Percentiles rank a stretch among this genome's conserved stretches.
phyloP scores from a whole-genome alignment of 2,797 vertebrate genomes.

The Psittacula derbiana region DNA sequence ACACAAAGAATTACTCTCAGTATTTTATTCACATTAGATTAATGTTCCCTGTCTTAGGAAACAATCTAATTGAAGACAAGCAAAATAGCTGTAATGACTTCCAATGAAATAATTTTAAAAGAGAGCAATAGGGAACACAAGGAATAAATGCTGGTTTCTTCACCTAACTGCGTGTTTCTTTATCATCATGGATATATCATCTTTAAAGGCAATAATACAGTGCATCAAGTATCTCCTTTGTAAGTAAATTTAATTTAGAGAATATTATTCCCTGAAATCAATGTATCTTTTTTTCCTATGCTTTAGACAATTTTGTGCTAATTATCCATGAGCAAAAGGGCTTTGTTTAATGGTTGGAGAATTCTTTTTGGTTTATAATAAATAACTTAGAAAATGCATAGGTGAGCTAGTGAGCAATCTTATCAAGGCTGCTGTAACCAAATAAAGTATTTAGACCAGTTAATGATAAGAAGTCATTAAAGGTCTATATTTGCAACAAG shows the following conservation, averaged over 20 bases:
- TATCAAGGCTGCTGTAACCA: not conserved
- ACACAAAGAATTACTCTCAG: not conserved
- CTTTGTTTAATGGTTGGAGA: not conserved
- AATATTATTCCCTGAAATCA: not conserved
- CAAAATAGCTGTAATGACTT: not conserved
- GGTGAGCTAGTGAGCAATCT: not conserved
- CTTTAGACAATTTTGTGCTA: not conserved
- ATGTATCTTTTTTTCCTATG: not conserved
- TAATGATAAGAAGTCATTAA: constrained; percentile 39
- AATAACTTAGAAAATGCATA: not conserved
- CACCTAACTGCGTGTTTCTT: not conserved
- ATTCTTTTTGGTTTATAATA: not conserved
- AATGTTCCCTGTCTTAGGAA: not conserved
- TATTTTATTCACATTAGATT: not conserved
- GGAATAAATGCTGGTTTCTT: not conserved
- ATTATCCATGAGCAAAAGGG: not conserved
- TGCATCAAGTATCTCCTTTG: not conserved
- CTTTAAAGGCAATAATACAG: not conserved
- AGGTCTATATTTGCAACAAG: not conserved
- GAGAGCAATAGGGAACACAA: not conserved
- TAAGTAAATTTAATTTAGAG: constrained; percentile 10
- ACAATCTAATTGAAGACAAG: not conserved
- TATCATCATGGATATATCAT: not conserved
- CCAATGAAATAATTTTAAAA: not conserved
- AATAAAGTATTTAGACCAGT: constrained; percentile 9